phyloP scores from a whole-genome alignment of 1,140 invertebrate species.

The Bathynomus jamesi region DNA sequence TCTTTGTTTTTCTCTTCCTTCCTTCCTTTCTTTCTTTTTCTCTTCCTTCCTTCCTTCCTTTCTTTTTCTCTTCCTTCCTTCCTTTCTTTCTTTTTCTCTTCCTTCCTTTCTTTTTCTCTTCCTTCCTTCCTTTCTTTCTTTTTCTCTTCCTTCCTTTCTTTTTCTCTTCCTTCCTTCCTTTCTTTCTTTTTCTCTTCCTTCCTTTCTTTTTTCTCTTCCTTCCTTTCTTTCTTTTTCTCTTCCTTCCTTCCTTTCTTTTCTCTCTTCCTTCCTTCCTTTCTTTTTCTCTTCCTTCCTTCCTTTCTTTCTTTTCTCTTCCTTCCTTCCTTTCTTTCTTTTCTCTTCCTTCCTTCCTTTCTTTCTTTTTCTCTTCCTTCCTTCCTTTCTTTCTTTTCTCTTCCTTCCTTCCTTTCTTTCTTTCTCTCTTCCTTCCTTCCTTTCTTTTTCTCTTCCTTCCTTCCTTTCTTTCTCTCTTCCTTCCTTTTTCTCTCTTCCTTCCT shows the following conservation, averaged over 20 bases:
- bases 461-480: neutral
- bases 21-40: slow-evolving; percentile 8
- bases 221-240: neutral
- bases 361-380: neutral
- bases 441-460: neutral
- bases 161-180: neutral
- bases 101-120: neutral
- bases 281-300: neutral
- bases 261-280: neutral
- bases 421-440: neutral
- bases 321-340: neutral
- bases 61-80: neutral
- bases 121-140: neutral
- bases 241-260: neutral
- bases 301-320: neutral
- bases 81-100: neutral
- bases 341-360: neutral
- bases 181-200: neutral
- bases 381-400: neutral
- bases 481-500: neutral
- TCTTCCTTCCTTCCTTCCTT: neutral
- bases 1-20: neutral
- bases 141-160: no score
- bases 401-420: neutral
- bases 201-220: neutral